Evolutionary conservation across 2,888 invertebrate species (phyloP).

Genomic region (Morpho achilles): DNA sequence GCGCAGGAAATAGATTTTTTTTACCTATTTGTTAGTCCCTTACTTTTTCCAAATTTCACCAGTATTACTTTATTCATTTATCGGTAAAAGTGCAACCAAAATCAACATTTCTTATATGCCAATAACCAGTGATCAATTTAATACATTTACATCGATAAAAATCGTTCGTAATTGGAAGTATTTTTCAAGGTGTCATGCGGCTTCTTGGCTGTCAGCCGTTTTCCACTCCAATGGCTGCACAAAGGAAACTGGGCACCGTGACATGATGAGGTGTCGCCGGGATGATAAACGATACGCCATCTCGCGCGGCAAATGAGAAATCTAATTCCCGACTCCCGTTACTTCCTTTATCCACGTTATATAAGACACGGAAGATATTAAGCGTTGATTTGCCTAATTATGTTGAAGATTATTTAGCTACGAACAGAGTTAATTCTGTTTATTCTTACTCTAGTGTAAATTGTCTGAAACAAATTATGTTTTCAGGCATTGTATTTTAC

Average conservation of each 20-base stretch:
- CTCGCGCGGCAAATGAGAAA: slow-evolving; percentile 66
- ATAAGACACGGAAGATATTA: slow-evolving; percentile 24
- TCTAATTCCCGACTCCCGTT: slow-evolving; percentile 70
- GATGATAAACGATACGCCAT: slow-evolving; percentile 65
- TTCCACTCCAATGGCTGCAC: slow-evolving; percentile 54
- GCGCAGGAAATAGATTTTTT: too few species aligned
- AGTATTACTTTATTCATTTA: too few species aligned
- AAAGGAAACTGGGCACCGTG: slow-evolving; percentile 60
- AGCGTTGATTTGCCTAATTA: slow-evolving; percentile 10
- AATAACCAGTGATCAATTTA: not conserved
- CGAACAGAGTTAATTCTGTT: not conserved
- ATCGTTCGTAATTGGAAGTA: slow-evolving; percentile 31
- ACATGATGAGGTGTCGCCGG: slow-evolving; percentile 71
- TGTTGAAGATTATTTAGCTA: slow-evolving; percentile 2
- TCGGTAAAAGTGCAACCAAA: too few species aligned
- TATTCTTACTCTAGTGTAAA: too few species aligned
- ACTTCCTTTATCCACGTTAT: slow-evolving; percentile 38
- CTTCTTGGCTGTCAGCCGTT: slow-evolving; percentile 47
- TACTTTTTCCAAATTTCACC: too few species aligned
- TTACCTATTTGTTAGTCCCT: too few species aligned
- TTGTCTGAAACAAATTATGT: too few species aligned
- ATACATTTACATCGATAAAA: slow-evolving; percentile 2
- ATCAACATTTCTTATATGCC: too few species aligned
- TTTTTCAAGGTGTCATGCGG: slow-evolving; percentile 33
- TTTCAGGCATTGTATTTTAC: too few species aligned